These are phyloP conservation scores for Nerophis lumbriciformis DNA, from an alignment of 2,113 vertebrate species.

Conservation along the genomic window DNA sequence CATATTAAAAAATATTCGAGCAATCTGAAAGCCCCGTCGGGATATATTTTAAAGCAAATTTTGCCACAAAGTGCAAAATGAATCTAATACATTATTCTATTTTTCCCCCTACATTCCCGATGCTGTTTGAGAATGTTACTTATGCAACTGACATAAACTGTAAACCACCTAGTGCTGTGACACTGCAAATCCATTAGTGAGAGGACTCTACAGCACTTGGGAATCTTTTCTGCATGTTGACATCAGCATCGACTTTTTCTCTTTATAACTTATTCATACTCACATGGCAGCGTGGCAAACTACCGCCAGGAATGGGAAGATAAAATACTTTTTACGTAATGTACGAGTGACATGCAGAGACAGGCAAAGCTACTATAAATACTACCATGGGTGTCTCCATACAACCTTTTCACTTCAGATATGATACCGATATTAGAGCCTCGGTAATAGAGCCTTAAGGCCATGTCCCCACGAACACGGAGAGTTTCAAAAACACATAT, in stretches of 20 bases:
- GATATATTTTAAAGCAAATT: too few species aligned
- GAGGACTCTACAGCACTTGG: constrained; percentile 17
- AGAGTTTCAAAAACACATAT: too few species aligned
- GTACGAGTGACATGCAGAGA: constrained; percentile 1
- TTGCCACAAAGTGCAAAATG: too few species aligned
- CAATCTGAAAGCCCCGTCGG: too few species aligned
- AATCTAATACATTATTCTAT: too few species aligned
- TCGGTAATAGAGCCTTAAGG: too few species aligned
- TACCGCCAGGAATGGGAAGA: constrained; percentile 18
- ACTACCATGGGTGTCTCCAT: neutral
- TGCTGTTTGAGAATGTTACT: constrained; percentile 10
- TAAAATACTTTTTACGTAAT: constrained; percentile 17
- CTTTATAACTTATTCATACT: constrained; percentile 53
- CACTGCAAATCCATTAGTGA: constrained; percentile 36
- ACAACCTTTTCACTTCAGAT: too few species aligned
- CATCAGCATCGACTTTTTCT: constrained; percentile 28
- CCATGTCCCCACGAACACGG: too few species aligned
- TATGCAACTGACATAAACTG: constrained; percentile 30
- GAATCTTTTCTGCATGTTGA: constrained; percentile 34
- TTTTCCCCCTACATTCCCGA: neutral
- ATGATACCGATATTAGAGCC: too few species aligned
- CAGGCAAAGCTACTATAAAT: constrained; percentile 34
- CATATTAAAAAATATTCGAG: too few species aligned
- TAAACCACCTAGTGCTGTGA: constrained; percentile 13
- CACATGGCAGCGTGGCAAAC: constrained; percentile 20